Evolutionary conservation across 2,888 invertebrate genomes (phyloP), one percentile per base, ranked within the genome.

Genomic region (Gandaritis pyraliata): DNA sequence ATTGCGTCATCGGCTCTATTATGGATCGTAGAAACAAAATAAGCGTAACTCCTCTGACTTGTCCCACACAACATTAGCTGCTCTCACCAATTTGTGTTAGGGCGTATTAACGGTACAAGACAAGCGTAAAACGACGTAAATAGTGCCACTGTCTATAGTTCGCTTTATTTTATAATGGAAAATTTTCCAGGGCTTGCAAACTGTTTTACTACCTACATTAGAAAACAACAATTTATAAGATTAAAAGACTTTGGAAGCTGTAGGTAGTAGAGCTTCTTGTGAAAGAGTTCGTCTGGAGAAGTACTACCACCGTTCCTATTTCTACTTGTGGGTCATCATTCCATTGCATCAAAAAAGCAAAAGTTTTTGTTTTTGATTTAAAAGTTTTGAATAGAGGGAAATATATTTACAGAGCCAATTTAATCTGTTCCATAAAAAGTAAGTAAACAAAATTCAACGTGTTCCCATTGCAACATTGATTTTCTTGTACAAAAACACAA

Each of bases 41-140:
- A 15, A 41, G 13, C 41, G 13, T 41, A 15, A 15, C 41, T 46
- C 45, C 16, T 45, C 0, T 53, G 3, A 51, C 70, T 83, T 81
- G 63, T 1, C 55, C 81, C 77, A 69, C 13, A 11, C 52, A 38
- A 52, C 56, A 64, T 69, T 70, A 33, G 33, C 73, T 69, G 75
- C 76, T 80, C 75, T 68, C 76, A 77, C 77, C 80, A 85, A 85
- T 87, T 85, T 85, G 78, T 80, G 82, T 83, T 81, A 82, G 77
- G 71, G 72, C 72, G 80, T 79, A 80, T 80, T 85, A 83, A 86
- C 80, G 80, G 74, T 69, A 70, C 69, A 72, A 77, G 78, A 80
- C 81, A 77, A 72, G 79, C 75, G 76, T 80, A 81, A 84, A 82
- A 80, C 76, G 71, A 71, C 55, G 61, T 61, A 54, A 67, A 51